Percentiles rank a stretch among this genome's conserved stretches.
Evolutionary conservation across 2,888 invertebrate genomes (phyloP).

Genomic region (Zeuzera pyrina): DNA sequence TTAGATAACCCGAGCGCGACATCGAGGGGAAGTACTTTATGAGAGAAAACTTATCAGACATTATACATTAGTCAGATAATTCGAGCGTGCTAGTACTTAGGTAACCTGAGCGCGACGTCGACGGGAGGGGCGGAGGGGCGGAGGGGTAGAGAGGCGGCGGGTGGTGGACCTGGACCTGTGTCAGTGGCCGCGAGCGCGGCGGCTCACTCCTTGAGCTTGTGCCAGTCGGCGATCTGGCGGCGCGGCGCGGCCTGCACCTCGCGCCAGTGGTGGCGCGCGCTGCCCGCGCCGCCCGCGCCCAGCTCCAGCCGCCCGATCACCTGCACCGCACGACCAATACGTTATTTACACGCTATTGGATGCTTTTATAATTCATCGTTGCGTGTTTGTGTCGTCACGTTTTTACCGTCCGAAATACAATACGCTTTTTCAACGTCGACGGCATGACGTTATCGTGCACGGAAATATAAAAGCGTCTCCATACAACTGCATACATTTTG

Average conservation of each 20-base stretch:
- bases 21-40: too few species aligned
- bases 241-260: slow-evolving; percentile 97
- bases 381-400: not conserved
- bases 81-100: too few species aligned
- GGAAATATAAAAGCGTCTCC: too few species aligned
- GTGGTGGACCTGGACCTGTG: not conserved
- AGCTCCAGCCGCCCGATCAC: slow-evolving; percentile 96
- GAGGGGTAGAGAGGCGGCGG: not conserved
- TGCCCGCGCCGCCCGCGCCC: slow-evolving; percentile 87
- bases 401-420: not conserved
- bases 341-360: not conserved
- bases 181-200: not conserved
- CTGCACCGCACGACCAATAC: slow-evolving; percentile 62
- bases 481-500: too few species aligned
- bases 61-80: too few species aligned
- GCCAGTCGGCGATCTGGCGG: slow-evolving; percentile 99
- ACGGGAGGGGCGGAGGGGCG: too few species aligned
- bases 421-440: too few species aligned
- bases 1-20: too few species aligned
- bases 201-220: slow-evolving; percentile 92
- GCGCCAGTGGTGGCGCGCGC: slow-evolving; percentile 95
- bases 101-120: too few species aligned
- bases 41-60: too few species aligned
- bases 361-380: not conserved
- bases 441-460: too few species aligned